These are phyloP conservation scores for Rhynchomys soricoides DNA, from an alignment of 2,113 vertebrate genomes.

Conservation along the genomic window DNA sequence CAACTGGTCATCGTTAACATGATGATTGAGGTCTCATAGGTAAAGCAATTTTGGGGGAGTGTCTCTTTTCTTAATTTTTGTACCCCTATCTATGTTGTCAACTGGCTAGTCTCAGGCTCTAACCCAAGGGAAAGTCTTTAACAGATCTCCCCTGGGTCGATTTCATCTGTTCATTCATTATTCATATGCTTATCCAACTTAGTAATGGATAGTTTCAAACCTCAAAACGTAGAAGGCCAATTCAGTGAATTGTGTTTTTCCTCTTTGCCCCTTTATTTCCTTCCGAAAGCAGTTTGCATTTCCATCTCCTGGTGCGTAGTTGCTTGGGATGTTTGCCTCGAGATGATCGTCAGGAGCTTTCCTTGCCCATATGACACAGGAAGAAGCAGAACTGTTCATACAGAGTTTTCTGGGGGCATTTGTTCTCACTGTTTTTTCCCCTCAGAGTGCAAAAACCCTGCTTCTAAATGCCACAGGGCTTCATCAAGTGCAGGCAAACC, in stretches of 20 bases:
- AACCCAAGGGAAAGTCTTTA: background rate
- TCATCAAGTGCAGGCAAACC: background rate
- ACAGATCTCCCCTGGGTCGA: background rate
- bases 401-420: background rate
- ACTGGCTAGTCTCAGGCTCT: background rate
- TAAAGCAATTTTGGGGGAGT: background rate
- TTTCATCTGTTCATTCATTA: constrained; percentile 39
- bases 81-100: background rate
- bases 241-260: background rate
- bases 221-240: background rate
- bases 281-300: background rate
- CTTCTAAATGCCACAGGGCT: background rate
- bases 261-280: background rate
- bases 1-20: background rate
- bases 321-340: background rate
- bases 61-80: background rate
- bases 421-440: background rate
- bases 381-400: background rate
- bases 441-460: background rate
- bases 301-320: background rate
- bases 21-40: background rate
- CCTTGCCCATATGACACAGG: background rate
- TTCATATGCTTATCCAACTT: constrained; percentile 26
- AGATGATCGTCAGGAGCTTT: background rate
- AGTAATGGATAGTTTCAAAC: constrained; percentile 7